Conservation (phyloP, 1,140 invertebrate species). For the Ceratoteleas bidentatus region DNA sequence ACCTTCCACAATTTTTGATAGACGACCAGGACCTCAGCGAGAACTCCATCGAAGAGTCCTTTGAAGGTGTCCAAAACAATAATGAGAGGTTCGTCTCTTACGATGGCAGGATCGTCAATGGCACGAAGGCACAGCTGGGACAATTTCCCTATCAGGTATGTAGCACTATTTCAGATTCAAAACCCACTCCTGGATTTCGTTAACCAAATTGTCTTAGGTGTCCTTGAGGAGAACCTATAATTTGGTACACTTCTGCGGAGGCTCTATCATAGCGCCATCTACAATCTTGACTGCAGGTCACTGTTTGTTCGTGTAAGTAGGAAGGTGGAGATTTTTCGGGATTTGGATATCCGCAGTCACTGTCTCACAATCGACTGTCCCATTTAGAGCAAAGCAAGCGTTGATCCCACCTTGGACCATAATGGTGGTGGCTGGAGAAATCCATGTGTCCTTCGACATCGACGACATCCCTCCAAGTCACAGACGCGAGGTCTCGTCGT, state of each 20-base stretch:
- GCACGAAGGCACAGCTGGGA: conserved; percentile 62
- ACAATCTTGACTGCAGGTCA: conserved; percentile 73
- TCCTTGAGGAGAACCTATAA: conserved; percentile 67
- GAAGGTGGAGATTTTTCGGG: no score
- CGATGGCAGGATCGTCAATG: conserved; percentile 70
- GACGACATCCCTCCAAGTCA: no score
- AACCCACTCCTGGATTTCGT: no score
- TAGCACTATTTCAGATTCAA: not conserved
- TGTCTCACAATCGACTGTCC: no score
- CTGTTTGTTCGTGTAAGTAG: conserved; percentile 72
- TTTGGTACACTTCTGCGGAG: conserved; percentile 72
- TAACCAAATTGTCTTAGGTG: conserved; percentile 47
- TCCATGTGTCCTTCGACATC: no score
- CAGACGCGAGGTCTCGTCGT: no score
- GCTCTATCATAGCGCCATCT: conserved; percentile 60
- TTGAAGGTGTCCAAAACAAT: conserved; percentile 24
- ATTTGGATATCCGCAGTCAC: no score
- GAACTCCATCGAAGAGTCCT: not conserved
- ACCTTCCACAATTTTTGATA: no score
- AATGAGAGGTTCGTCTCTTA: not conserved
- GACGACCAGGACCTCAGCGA: no score
- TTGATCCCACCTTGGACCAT: no score
- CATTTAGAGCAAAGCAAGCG: no score
- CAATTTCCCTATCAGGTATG: conserved; percentile 73
- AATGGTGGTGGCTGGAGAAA: no score